Percentiles rank a stretch among this genome's conserved stretches.
Conservation (phyloP, 2,113 vertebrate species). For the Hypocryptadius cinnamomeus region DNA sequence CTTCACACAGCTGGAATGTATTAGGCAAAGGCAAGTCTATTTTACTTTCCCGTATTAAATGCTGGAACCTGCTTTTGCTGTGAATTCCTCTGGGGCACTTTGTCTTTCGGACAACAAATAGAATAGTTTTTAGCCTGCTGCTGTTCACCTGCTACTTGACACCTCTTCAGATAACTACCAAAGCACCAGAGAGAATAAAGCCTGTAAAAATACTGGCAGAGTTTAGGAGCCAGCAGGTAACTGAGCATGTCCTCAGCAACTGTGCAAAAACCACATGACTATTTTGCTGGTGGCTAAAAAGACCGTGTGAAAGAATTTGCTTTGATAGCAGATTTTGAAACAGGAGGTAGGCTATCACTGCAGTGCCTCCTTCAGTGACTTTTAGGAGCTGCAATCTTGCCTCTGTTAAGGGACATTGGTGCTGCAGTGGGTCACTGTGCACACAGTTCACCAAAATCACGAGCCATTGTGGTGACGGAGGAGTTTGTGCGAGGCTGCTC, state of each 20-base stretch:
- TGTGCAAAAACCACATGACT: neutral
- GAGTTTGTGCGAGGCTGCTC: neutral
- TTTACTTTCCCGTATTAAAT: neutral
- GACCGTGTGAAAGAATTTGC: neutral
- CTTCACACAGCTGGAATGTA: neutral
- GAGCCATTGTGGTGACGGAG: neutral
- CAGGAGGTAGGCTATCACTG: neutral
- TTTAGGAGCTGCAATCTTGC: neutral
- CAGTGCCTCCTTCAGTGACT: neutral
- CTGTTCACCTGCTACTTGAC: neutral
- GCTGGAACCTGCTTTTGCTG: neutral
- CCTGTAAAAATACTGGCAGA: neutral
- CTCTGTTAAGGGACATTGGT: neutral
- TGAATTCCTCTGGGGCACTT: neutral
- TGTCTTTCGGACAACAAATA: neutral
- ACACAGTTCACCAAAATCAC: neutral
- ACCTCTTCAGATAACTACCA: neutral
- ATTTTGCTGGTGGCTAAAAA: neutral
- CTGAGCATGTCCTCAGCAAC: neutral
- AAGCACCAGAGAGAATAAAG: neutral
- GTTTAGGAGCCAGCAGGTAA: neutral
- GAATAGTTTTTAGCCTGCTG: neutral
- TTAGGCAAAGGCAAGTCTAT: neutral
- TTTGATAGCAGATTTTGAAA: neutral
- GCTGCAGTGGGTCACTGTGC: neutral